These are phyloP conservation scores for Sula dactylatra DNA, from an alignment of 2,113 vertebrate genomes.

Conservation along the genomic window DNA sequence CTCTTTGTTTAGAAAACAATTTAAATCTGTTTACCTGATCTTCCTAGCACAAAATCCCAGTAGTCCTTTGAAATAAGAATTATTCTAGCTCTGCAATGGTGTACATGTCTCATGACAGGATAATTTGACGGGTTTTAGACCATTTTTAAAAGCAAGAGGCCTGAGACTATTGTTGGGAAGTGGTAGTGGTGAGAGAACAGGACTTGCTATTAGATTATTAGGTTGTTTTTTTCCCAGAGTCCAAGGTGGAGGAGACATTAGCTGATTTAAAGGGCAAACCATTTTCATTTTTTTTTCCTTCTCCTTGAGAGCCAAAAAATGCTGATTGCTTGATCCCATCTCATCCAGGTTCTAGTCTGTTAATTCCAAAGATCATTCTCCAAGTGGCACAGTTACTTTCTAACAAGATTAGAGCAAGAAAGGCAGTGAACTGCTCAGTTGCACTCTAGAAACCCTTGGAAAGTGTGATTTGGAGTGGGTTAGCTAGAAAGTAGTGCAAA, in stretches of 20 bases:
- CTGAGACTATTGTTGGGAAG: background rate
- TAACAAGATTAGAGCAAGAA: constrained; percentile 20
- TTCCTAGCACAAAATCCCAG: background rate
- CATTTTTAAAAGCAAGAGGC: background rate
- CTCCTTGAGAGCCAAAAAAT: background rate
- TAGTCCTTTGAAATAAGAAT: background rate
- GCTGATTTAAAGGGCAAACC: background rate
- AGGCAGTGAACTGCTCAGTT: background rate
- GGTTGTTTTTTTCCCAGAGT: background rate
- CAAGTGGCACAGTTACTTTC: background rate
- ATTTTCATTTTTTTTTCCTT: background rate
- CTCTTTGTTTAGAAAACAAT: background rate
- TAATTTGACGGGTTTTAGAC: background rate
- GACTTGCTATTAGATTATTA: background rate
- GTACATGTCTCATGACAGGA: background rate
- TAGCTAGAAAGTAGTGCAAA: background rate
- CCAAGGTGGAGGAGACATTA: background rate
- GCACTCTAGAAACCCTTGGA: background rate
- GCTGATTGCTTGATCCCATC: background rate
- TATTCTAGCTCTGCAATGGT: background rate
- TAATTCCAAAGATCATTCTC: constrained; percentile 29
- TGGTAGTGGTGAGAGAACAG: background rate
- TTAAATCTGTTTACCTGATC: background rate
- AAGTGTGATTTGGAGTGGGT: background rate
- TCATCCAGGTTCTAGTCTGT: background rate